Evolutionary conservation across 2,113 vertebrate species (phyloP), one percentile per base, ranked within the genome.

Genomic region (Australoheros scitulus): DNA sequence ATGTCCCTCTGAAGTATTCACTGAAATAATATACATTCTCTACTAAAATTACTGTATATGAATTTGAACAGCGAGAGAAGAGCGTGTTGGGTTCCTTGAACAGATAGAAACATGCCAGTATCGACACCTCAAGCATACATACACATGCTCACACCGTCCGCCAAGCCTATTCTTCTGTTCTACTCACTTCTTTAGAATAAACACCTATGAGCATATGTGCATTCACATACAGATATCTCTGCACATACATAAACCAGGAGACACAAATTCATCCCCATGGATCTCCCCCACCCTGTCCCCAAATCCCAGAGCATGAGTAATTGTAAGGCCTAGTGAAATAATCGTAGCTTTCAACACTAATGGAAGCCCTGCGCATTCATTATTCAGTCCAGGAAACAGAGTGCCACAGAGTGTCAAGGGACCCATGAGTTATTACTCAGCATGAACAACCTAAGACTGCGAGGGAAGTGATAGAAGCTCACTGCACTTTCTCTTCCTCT

Each of bases 321-420:
- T 93, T 90, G 89, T 94, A 91, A 87, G 88, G 43, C 83, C 86
- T 87, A 86, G 89, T 91, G 88, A 95, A 94, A 94, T 93, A 89
- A 95, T 92, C 80, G 85, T 57, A 83, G 93, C 95, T 94, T 92
- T 95, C 95, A 93, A 88, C 91, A 24, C 92, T 95, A 95, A 96
- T 94, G 93, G 94, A 93, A 90, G 91, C 86, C 89, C 86, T 78
- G 90, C 90, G 87, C 90, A 93, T 95, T 94, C 92, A 95, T 95
- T 95, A 95, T 95, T 95, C 91, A 94, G 93, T 86, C 88, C 90
- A 86, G 90, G 89, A 92, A 89, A 90, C 86, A 92, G 90, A 92
- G 89, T 93, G 92, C 89, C 86, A 83, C 87, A 93, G 79, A 87
- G 85, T 80, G 88, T 91, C 91, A 79, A 61, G 90, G 89, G 91